Base-by-base conservation (phyloP, 2,888 invertebrate species). In the Erebia ligea region DNA sequence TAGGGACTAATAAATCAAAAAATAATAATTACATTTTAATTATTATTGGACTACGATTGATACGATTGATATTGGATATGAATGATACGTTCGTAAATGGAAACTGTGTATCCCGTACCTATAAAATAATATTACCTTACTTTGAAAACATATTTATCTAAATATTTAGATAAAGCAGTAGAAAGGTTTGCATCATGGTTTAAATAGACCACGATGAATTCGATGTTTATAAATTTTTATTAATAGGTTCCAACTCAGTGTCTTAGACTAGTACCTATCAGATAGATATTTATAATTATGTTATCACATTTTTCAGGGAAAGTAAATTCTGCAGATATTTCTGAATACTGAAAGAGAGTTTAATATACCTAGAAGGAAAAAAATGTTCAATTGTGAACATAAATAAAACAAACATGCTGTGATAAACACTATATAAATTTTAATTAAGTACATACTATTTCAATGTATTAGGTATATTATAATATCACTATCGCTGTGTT, bases 401-500 rank as follows among this genome's bases (percentile, higher is more conserved):
- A 6, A 2, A 40, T 70, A 62, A 61, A 68, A 63, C 57, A 71
- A 76, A 70, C 76, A 74, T 78, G 77, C 71, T 76, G 73, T 73
- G 76, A 76, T 74, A 69, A 75, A 71, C 66, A 76, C 73, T 76
- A 74, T 74, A 71, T 73, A 75, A 57, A 57, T 57, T 72, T 72
- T 70, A 65, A 72, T 65, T 64, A 48, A 8, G 72, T 77, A 17
- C 4, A n/a, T 52, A 52, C 6, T 52, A 74, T 76, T 76, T 75
- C 73, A 71, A 79, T 77, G 75, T 76, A n/a, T n/a, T n/a, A 78
- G 77, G 77, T 73, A 75, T 58, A 58, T 48, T 62, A 62, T 45
- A 45, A 62, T 86, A 85, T 87, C 84, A 86, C 86, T 86, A 79
- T 84, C 79, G 83, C 84, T 85, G 86, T 89, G 89, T 88, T 88